phyloP scores from a whole-genome alignment of 1,140 invertebrate species.

The Orchestia grillus region DNA sequence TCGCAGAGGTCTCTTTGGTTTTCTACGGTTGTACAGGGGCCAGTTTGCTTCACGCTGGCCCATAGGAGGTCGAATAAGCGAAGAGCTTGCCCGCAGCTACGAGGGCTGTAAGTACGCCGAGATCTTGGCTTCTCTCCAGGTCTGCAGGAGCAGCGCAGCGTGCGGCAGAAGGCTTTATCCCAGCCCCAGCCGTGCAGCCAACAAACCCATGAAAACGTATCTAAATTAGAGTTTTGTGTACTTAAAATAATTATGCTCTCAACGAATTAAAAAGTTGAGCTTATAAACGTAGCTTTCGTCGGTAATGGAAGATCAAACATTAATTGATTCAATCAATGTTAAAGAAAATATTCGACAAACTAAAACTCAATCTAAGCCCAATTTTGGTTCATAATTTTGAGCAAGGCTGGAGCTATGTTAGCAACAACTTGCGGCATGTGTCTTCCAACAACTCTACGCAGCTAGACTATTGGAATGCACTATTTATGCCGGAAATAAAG shows the following conservation, averaged over 20 bases:
- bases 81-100: background rate
- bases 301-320: no score
- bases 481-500: background rate
- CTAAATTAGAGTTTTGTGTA: background rate
- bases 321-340: no score
- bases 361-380: no score
- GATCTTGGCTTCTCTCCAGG: constrained; percentile 29
- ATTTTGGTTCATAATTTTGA: no score
- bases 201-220: background rate
- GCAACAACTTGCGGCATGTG: no score
- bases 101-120: background rate
- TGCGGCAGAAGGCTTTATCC: background rate
- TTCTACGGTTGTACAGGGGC: background rate
- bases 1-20: background rate
- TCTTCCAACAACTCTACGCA: background rate
- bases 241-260: background rate
- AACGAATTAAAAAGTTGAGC: no score
- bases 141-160: background rate
- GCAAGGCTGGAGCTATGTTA: no score
- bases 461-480: background rate
- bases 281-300: no score
- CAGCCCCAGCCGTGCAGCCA: background rate
- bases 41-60: background rate
- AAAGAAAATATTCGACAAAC: no score
- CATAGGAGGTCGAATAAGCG: background rate